A percentile compares a stretch with the other conserved stretches of the same genome.
These are phyloP conservation scores for Chloebia gouldiae DNA, from an alignment of 2,113 vertebrate species.

Conservation along the genomic window DNA sequence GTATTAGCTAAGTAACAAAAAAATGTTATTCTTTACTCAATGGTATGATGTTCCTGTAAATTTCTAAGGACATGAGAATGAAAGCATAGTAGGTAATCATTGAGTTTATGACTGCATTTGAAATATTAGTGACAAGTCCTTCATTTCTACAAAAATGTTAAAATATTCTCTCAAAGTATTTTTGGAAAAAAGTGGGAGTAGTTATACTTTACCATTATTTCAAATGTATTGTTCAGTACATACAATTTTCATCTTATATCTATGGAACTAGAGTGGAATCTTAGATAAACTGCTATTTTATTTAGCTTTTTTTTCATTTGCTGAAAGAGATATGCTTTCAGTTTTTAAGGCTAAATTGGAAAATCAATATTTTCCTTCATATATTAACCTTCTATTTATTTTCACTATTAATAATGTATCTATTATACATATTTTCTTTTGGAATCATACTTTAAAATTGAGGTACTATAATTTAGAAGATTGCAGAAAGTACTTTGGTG, in stretches of 20 bases:
- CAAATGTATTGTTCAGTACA: neutral
- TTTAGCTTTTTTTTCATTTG: too few species aligned
- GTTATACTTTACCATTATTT: neutral
- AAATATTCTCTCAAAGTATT: neutral
- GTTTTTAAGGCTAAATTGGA: neutral
- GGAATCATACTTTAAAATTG: neutral
- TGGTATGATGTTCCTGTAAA: neutral
- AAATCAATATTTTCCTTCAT: neutral
- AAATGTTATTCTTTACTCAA: neutral
- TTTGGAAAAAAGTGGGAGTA: neutral
- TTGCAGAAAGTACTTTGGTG: neutral
- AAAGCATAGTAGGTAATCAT: neutral
- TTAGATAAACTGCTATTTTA: neutral
- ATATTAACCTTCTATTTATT: neutral
- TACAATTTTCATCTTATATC: neutral
- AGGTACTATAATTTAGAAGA: neutral
- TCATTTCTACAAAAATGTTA: neutral
- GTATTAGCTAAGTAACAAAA: neutral
- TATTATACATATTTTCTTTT: neutral
- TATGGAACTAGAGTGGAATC: neutral
- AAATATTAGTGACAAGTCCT: neutral
- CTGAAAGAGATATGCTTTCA: neutral
- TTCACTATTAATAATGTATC: neutral
- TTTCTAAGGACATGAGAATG: neutral
- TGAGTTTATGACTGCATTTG: neutral